Evolutionary conservation across 2,888 invertebrate species (phyloP), one percentile per base, ranked within the genome.

Genomic region (Aphidius colemani): DNA sequence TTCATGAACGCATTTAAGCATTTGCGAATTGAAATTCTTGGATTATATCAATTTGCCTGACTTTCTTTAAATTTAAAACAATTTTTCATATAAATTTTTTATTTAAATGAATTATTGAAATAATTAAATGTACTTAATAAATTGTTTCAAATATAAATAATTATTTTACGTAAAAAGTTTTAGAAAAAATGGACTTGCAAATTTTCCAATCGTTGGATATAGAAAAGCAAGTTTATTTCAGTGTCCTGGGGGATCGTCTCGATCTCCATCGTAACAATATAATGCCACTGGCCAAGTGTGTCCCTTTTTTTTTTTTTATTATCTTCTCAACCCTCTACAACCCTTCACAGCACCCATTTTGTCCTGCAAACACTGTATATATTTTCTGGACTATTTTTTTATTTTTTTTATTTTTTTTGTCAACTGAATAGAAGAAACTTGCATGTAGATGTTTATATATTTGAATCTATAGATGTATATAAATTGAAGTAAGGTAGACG

Each of bases 211-310:
- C 76, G 77, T 74, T 75, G 72, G 1, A 2, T 30, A 30, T 30
- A 30, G 30, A 30, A 30, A 69, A 72, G 70, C 69, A 76, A 80
- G 76, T 79, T 79, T 80, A 80, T 78, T 76, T 72, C 70, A 64
- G 69, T 69, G 72, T 79, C 80, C 79, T 78, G 69, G 70, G 81
- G 80, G 81, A 80, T 76, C 73, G 75, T 74, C 74, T 58, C 59
- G 58, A 57, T 64, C 61, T 30, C 30, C 30, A 30, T 30, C 30
- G 30, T 30, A 30, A 30, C 30, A 30, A 30, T 30, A 30, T 30
- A 30, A 30, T 73, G 74, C 71, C 72, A 61, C 73, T 73, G 66
- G 3, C 30, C 30, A 30, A 30, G 30, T 30, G 30, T 62, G 55
- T 59, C 60, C 63, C 64, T 75, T 73, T 71, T 72, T 39, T 30